phyloP scores from a whole-genome alignment of 2,888 invertebrate genomes.

The Lymantria dispar region DNA sequence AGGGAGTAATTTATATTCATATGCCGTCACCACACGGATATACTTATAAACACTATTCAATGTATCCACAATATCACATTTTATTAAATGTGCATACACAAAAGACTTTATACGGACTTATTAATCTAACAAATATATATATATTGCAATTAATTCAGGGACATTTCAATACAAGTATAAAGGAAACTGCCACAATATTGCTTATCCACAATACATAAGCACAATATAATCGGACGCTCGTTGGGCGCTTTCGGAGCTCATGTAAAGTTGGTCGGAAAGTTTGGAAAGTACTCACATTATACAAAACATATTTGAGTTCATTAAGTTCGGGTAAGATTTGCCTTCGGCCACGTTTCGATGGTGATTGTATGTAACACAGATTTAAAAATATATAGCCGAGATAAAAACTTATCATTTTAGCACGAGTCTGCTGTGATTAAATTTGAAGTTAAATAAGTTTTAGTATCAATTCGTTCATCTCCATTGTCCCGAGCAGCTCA shows the following conservation, averaged over 20 bases:
- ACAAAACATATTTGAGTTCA: conserved; percentile 27
- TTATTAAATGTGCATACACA: too few species aligned
- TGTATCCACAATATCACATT: too few species aligned
- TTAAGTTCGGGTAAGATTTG: conserved; percentile 13
- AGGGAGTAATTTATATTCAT: too few species aligned
- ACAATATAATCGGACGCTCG: conserved; percentile 1
- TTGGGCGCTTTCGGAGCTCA: conserved; percentile 14
- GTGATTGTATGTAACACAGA: conserved; percentile 1
- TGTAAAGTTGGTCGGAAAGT: conserved; percentile 7
- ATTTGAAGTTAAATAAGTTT: neutral
- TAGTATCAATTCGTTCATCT: conserved; percentile 8
- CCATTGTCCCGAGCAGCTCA: conserved; percentile 16
- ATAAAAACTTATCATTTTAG: neutral
- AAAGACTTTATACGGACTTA: too few species aligned
- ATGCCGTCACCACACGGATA: too few species aligned
- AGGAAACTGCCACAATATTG: conserved; percentile 2
- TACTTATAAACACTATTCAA: too few species aligned
- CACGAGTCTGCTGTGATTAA: neutral
- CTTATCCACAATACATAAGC: conserved; percentile 5
- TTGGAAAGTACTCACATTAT: conserved; percentile 21
- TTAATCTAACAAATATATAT: neutral
- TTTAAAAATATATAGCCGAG: neutral
- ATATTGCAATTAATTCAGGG: too few species aligned
- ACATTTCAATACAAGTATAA: neutral
- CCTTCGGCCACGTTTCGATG: conserved; percentile 15